phyloP scores from a whole-genome alignment of 2,888 invertebrate species.

The Ectemnius continuus region DNA sequence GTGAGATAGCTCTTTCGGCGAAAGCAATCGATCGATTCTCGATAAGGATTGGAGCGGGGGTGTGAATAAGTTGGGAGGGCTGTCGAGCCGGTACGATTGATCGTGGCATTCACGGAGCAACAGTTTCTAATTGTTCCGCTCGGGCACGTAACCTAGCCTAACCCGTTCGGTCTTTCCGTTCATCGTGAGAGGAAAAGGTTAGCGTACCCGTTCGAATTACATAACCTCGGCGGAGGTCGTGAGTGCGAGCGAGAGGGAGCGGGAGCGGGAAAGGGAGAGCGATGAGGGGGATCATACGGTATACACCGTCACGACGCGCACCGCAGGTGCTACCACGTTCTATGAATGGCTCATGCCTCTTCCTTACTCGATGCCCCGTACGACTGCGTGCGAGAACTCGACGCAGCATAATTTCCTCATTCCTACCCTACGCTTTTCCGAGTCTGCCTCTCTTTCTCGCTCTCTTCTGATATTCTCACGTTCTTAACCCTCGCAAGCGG shows the following conservation, averaged over 20 bases:
- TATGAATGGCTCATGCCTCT: slow-evolving; percentile 40
- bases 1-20: too few species aligned
- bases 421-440: too few species aligned
- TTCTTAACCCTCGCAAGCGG: too few species aligned
- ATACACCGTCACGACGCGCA: slow-evolving; percentile 39
- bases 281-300: slow-evolving; percentile 52
- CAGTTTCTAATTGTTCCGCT: slow-evolving; percentile 64
- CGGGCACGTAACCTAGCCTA: slow-evolving; percentile 51
- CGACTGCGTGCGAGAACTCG: too few species aligned
- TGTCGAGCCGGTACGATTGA: slow-evolving; percentile 53
- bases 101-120: slow-evolving; percentile 52
- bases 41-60: background rate
- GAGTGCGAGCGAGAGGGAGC: slow-evolving; percentile 4
- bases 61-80: slow-evolving; percentile 21
- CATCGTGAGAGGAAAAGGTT: slow-evolving; percentile 53
- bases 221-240: slow-evolving; percentile 53
- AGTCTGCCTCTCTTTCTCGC: too few species aligned
- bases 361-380: slow-evolving; percentile 17
- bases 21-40: too few species aligned
- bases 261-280: background rate
- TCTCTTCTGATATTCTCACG: too few species aligned
- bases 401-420: too few species aligned
- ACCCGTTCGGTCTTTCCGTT: slow-evolving; percentile 38
- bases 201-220: slow-evolving; percentile 60
- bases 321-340: slow-evolving; percentile 48